Percentiles rank a stretch among this genome's conserved stretches.
Evolutionary conservation across 2,797 vertebrate species (phyloP).

Genomic region (Pantherophis vulpinus): DNA sequence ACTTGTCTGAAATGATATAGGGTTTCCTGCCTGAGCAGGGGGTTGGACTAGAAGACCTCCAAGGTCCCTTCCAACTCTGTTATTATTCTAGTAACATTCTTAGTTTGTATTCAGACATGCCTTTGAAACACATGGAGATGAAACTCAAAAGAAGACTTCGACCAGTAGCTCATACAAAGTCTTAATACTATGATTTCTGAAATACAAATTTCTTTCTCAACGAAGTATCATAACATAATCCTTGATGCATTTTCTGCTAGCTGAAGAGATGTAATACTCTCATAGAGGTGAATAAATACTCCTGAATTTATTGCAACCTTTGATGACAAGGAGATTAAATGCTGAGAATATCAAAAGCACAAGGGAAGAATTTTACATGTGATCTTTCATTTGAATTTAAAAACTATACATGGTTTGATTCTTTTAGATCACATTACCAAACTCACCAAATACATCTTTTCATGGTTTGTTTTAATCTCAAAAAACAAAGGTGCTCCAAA

Average conservation of each 20-base stretch:
- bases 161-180: background rate
- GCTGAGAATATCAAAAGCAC: conserved; percentile 57
- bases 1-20: background rate
- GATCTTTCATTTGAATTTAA: conserved; percentile 55
- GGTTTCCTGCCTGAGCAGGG: background rate
- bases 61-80: background rate
- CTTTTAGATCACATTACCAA: conserved; percentile 21
- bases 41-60: background rate
- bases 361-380: conserved; percentile 49
- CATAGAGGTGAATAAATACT: conserved; percentile 5
- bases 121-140: background rate
- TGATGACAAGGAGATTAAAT: conserved; percentile 55
- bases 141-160: background rate
- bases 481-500: background rate
- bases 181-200: background rate
- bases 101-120: background rate
- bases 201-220: background rate
- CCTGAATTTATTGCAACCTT: conserved; percentile 36
- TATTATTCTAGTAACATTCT: background rate
- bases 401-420: conserved; percentile 3
- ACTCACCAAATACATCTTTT: conserved; percentile 24
- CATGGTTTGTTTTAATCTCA: background rate
- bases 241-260: background rate
- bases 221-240: background rate
- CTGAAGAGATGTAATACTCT: background rate